Conservation (phyloP, 2,113 vertebrate genomes). For the Gracilinanus agilis region DNA sequence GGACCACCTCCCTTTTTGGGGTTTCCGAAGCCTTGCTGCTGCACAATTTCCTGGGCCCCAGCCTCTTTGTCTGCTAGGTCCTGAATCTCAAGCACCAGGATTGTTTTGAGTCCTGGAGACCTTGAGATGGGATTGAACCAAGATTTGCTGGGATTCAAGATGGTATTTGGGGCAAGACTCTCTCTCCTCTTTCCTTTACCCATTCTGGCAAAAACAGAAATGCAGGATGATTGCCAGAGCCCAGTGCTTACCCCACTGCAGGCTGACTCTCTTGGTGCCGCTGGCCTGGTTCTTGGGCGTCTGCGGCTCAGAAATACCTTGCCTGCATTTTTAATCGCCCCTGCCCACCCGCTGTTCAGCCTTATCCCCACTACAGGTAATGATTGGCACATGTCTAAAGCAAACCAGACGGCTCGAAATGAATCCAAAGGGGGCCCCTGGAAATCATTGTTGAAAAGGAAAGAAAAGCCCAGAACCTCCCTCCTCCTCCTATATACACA, state of each 20-base stretch:
- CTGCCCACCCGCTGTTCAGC: not conserved
- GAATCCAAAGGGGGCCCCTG: conserved; percentile 13
- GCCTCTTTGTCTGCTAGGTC: not conserved
- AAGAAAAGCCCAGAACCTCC: not conserved
- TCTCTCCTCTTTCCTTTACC: not conserved
- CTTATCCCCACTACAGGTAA: not conserved
- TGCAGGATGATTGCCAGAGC: not conserved
- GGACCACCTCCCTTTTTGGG: not conserved
- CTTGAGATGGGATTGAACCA: not conserved
- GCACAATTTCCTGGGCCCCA: not conserved
- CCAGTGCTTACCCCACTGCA: not conserved
- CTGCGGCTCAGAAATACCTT: not conserved
- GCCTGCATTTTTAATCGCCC: not conserved
- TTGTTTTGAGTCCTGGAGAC: not conserved
- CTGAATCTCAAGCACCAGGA: not conserved
- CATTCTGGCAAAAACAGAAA: not conserved
- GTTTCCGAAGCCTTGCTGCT: not conserved
- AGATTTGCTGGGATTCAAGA: not conserved
- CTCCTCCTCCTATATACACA: not conserved
- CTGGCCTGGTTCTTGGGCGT: not conserved
- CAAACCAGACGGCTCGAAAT: conserved; percentile 6
- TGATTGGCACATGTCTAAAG: conserved; percentile 24
- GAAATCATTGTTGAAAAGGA: conserved; percentile 10
- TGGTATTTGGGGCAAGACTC: not conserved
- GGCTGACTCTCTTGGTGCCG: not conserved